Conservation (phyloP, 2,888 invertebrate species). For the Tryphoninae sp. region DNA sequence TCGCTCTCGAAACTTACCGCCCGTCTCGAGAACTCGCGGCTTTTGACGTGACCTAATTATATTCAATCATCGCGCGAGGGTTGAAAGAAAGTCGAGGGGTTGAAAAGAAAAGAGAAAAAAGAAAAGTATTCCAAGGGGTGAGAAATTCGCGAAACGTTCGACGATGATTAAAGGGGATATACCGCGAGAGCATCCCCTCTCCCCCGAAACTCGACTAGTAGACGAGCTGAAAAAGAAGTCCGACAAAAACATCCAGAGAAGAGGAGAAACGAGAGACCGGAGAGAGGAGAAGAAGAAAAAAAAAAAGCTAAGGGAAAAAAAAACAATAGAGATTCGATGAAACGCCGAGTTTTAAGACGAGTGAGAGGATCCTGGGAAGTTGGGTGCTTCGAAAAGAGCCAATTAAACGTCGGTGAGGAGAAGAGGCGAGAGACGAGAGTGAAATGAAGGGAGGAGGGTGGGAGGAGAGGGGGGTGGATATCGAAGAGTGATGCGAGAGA, state of each 20-base stretch:
- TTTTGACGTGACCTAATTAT: conserved; percentile 30
- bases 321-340: neutral
- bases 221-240: conserved; percentile 2
- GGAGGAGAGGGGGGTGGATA: neutral
- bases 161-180: conserved; percentile 14
- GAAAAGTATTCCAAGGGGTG: too few relatives aligned
- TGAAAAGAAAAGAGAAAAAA: neutral
- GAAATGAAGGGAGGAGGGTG: neutral
- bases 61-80: conserved; percentile 10
- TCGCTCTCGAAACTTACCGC: neutral
- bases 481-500: neutral
- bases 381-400: conserved; percentile 30
- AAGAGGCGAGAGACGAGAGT: neutral
- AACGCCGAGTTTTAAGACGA: conserved; percentile 18
- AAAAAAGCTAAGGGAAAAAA: neutral
- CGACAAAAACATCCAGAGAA: neutral
- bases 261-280: conserved; percentile 12
- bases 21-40: conserved; percentile 1
- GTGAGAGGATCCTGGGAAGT: conserved; percentile 17
- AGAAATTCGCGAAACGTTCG: neutral
- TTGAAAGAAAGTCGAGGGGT: conserved; percentile 1
- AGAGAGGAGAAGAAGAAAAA: neutral
- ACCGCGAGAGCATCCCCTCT: neutral
- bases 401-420: conserved; percentile 32
- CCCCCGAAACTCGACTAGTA: too few relatives aligned